These are phyloP conservation scores for Gastracanthus pulcherrimus DNA, from an alignment of 2,888 invertebrate genomes.

Conservation along the genomic window DNA sequence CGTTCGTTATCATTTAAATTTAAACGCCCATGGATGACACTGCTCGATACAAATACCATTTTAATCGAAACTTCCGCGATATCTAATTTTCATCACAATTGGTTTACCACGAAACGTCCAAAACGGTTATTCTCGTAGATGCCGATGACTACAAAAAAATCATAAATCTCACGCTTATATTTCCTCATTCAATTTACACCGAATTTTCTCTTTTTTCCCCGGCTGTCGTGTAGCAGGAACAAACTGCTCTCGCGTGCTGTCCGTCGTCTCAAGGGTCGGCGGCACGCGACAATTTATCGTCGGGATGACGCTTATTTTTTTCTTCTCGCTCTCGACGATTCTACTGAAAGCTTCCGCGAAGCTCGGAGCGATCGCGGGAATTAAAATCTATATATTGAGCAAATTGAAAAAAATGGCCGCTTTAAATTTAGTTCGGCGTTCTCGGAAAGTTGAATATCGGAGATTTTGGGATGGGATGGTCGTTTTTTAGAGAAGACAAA, in stretches of 20 bases:
- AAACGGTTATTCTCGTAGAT: too few species aligned
- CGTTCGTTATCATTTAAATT: neutral
- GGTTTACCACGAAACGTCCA: too few species aligned
- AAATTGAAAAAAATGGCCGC: neutral
- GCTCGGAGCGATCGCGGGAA: constrained; percentile 14
- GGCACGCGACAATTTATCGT: constrained; percentile 46
- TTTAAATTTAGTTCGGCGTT: constrained; percentile 5
- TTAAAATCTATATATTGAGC: constrained; percentile 5
- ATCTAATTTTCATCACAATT: too few species aligned
- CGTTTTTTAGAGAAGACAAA: neutral
- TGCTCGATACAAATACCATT: neutral
- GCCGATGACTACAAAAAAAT: neutral
- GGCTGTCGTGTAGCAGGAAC: neutral
- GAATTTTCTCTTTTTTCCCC: neutral
- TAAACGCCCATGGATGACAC: neutral
- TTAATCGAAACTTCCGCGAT: too few species aligned
- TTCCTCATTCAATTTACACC: constrained; percentile 1
- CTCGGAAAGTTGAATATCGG: neutral
- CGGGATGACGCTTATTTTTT: neutral
- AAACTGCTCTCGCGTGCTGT: neutral
- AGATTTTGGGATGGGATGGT: neutral
- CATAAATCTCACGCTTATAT: neutral
- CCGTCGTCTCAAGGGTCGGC: neutral
- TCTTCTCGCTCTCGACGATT: neutral
- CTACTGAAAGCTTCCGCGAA: constrained; percentile 48